Conservation (phyloP, 2,113 vertebrate genomes). For the Pyxicephalus adspersus region DNA sequence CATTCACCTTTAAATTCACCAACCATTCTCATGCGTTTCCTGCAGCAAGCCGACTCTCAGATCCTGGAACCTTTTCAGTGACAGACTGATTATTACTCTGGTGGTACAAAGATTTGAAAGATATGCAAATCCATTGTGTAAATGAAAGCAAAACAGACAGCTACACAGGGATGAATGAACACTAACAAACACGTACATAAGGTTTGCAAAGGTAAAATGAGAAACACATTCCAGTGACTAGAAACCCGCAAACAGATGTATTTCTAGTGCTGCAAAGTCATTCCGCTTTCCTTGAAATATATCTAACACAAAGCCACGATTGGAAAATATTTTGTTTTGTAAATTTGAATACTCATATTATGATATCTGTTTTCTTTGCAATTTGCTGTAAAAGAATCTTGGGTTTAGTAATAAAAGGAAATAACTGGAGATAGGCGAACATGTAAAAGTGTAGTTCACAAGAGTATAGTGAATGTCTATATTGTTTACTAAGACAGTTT, state of each 20-base stretch:
- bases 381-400: neutral
- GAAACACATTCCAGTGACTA: neutral
- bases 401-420: conserved; percentile 10
- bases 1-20: neutral
- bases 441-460: no score
- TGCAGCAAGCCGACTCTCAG: conserved; percentile 13
- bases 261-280: neutral
- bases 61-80: conserved; percentile 39
- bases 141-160: conserved; percentile 49
- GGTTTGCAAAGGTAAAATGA: conserved; percentile 14
- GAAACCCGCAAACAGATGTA: neutral
- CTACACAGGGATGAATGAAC: neutral
- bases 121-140: conserved; percentile 48
- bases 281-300: neutral
- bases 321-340: neutral
- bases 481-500: no score
- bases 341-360: neutral
- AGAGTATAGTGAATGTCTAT: no score
- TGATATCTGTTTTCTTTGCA: neutral
- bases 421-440: no score
- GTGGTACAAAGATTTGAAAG: conserved; percentile 43
- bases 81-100: conserved; percentile 55
- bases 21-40: neutral
- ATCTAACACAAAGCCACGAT: neutral
- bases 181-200: conserved; percentile 24